phyloP scores from a whole-genome alignment of 1,140 invertebrate genomes.

The Tyrophagus putrescentiae region DNA sequence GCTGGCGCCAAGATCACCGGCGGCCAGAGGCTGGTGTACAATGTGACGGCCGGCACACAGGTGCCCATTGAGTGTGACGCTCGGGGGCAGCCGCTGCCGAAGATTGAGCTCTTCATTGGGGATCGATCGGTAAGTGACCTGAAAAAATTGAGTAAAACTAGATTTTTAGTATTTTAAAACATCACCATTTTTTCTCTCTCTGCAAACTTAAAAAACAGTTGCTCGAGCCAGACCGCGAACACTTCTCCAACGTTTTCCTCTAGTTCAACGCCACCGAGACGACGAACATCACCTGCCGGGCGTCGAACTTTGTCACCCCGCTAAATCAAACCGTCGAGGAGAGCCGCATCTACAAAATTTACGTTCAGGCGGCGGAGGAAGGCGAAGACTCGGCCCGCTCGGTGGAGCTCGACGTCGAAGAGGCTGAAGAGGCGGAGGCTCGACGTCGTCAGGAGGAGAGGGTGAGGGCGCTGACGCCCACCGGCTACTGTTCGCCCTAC shows the following conservation, averaged over 20 bases:
- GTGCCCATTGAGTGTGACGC: slow-evolving; percentile 30
- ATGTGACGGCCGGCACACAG: slow-evolving; percentile 29
- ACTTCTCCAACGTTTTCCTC: slow-evolving; percentile 24
- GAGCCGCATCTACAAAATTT: slow-evolving; percentile 23
- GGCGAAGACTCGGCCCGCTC: not conserved
- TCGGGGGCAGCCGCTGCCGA: slow-evolving; percentile 30
- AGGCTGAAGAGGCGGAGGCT: not conserved
- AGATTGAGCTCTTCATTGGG: slow-evolving; percentile 31
- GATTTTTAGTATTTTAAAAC: not conserved
- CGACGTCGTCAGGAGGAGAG: too few species aligned
- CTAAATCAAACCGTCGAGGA: slow-evolving; percentile 23
- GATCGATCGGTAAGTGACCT: slow-evolving; percentile 28
- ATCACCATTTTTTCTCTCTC: too few species aligned
- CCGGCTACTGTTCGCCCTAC: slow-evolving; percentile 67
- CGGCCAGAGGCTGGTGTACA: slow-evolving; percentile 29
- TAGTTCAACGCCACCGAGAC: slow-evolving; percentile 24
- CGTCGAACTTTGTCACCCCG: slow-evolving; percentile 22
- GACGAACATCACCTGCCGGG: slow-evolving; percentile 23
- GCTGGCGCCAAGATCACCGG: slow-evolving; percentile 30
- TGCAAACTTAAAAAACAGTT: too few species aligned
- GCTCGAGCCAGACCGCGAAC: slow-evolving; percentile 12
- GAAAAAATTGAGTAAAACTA: slow-evolving; percentile 16
- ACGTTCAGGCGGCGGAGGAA: slow-evolving; percentile 20
- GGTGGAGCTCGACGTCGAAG: slow-evolving; percentile 8
- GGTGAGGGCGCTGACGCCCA: not conserved